These are phyloP conservation scores for Caenorhabditis parvicauda DNA, from an alignment of 2,888 invertebrate genomes.

Conservation along the genomic window DNA sequence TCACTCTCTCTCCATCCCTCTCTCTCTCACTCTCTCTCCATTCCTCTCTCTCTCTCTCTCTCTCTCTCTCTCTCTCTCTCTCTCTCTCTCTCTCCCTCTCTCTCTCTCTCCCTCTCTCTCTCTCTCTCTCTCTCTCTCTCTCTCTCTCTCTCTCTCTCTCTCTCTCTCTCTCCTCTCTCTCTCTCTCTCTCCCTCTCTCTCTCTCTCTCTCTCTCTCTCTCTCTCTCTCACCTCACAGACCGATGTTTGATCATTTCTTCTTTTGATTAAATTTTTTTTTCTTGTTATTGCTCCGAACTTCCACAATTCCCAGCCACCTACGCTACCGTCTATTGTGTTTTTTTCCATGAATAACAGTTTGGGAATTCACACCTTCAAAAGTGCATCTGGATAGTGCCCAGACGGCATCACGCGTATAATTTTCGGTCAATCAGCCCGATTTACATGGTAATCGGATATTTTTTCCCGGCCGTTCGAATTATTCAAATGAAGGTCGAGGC, in stretches of 20 bases:
- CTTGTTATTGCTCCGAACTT: no score
- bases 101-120: conserved; percentile 2
- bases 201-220: conserved; percentile 4
- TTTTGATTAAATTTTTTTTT: conserved; percentile 9
- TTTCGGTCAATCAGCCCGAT: no score
- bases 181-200: conserved; percentile 3
- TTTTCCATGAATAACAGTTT: no score
- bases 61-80: conserved; percentile 5
- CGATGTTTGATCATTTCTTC: no score
- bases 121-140: conserved; percentile 3
- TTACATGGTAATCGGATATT: background rate
- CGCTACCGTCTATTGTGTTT: no score
- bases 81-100: conserved; percentile 2
- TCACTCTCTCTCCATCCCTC: conserved; percentile 1
- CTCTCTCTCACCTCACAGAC: conserved; percentile 4
- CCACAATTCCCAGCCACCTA: no score
- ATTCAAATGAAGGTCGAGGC: no score
- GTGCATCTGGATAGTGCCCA: no score
- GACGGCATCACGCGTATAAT: no score
- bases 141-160: background rate
- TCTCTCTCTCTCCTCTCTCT: conserved; percentile 4
- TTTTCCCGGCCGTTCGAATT: no score
- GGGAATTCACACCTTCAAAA: no score
- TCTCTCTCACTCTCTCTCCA: background rate
- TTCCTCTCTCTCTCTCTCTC: background rate